These are phyloP conservation scores for Ibycter americanus DNA, from an alignment of 2,797 vertebrate species.

Conservation along the genomic window DNA sequence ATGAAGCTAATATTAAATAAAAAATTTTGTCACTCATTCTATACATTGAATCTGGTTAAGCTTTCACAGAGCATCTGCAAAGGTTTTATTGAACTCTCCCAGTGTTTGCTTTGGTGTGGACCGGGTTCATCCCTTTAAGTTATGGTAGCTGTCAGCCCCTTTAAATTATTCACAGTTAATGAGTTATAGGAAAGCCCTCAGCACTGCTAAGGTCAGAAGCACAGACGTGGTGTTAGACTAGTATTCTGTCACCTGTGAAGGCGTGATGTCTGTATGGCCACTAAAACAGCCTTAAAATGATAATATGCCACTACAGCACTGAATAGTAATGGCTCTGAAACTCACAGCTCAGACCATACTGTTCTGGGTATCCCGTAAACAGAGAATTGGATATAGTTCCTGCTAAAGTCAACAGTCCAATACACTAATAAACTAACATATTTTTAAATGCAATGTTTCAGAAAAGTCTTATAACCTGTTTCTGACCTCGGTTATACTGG, in stretches of 20 bases:
- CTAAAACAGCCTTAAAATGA: background rate
- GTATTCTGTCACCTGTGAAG: background rate
- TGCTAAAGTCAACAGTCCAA: background rate
- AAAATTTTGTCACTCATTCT: background rate
- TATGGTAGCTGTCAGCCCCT: background rate
- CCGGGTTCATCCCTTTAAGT: background rate
- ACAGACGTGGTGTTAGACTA: background rate
- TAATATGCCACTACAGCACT: background rate
- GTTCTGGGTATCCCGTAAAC: background rate
- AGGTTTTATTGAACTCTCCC: background rate
- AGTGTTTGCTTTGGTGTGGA: background rate
- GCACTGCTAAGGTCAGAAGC: background rate
- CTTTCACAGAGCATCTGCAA: background rate
- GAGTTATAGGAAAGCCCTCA: background rate
- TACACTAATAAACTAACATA: background rate
- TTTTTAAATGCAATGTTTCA: background rate
- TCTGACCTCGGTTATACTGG: background rate
- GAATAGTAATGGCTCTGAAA: background rate
- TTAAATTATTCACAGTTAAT: conserved; percentile 1
- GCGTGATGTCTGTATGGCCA: background rate
- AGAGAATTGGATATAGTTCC: background rate
- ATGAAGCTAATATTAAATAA: background rate
- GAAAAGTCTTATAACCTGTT: background rate
- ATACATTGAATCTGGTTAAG: background rate
- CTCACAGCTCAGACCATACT: background rate